Conservation (phyloP, 2,888 invertebrate genomes). For the Smittia sp. region DNA sequence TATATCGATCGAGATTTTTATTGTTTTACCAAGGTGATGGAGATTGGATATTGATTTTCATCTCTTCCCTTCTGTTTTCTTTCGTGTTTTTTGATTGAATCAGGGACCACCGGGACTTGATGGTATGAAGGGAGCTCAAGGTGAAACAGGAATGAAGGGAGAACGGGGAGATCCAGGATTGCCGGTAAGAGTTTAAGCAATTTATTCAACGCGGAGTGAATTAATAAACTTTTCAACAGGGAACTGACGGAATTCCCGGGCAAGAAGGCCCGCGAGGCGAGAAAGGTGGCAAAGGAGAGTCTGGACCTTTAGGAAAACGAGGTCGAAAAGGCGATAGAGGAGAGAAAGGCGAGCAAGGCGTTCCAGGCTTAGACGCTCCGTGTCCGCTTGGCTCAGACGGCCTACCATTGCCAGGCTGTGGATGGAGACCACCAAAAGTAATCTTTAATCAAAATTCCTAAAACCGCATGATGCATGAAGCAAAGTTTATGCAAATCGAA, state of each 20-base stretch:
- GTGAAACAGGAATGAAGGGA: slow-evolving; percentile 87
- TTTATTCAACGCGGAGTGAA: neutral
- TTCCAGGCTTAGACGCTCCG: slow-evolving; percentile 91
- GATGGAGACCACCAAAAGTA: slow-evolving; percentile 88
- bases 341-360: slow-evolving; percentile 92
- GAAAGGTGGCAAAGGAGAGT: slow-evolving; percentile 75
- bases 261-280: slow-evolving; percentile 89
- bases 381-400: slow-evolving; percentile 96
- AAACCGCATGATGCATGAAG: slow-evolving; percentile 36
- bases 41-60: slow-evolving; percentile 13
- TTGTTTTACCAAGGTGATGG: neutral
- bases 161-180: slow-evolving; percentile 91
- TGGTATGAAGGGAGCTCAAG: slow-evolving; percentile 95
- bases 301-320: slow-evolving; percentile 80
- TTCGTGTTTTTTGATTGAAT: slow-evolving; percentile 53
- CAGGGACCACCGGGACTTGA: slow-evolving; percentile 91
- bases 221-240: slow-evolving; percentile 57
- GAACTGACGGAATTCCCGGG: slow-evolving; percentile 91
- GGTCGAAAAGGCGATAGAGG: slow-evolving; percentile 91
- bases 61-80: slow-evolving; percentile 41
- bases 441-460: slow-evolving; percentile 42
- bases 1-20: neutral
- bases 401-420: slow-evolving; percentile 92
- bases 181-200: slow-evolving; percentile 62
- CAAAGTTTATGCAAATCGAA: slow-evolving; percentile 11